These are phyloP conservation scores for Gobio gobio DNA, from an alignment of 2,113 vertebrate genomes.

Conservation along the genomic window DNA sequence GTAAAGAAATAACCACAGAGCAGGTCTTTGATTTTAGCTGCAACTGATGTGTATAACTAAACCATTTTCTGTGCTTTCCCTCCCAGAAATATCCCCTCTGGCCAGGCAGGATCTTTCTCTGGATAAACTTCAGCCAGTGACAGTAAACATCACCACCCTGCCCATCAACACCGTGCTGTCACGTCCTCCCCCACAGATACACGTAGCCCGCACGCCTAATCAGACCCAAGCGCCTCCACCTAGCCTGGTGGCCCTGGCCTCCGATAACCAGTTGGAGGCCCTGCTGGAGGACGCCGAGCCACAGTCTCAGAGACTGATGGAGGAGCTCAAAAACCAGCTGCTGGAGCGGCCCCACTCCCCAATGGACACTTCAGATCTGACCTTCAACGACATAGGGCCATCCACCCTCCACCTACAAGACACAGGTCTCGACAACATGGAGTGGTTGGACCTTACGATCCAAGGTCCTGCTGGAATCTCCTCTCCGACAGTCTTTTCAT, in stretches of 20 bases:
- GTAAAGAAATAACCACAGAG: not conserved
- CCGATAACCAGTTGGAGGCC: slow-evolving; percentile 94
- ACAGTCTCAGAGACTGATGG: slow-evolving; percentile 82
- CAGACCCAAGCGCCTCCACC: slow-evolving; percentile 73
- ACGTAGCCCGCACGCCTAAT: slow-evolving; percentile 82
- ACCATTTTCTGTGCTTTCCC: not conserved
- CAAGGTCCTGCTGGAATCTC: slow-evolving; percentile 79
- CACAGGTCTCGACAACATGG: slow-evolving; percentile 92
- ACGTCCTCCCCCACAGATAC: slow-evolving; percentile 81
- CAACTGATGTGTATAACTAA: not conserved
- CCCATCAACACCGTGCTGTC: slow-evolving; percentile 89
- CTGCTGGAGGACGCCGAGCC: slow-evolving; percentile 86
- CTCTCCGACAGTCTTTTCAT: slow-evolving; percentile 82
- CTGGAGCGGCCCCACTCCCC: slow-evolving; percentile 88
- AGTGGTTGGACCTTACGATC: slow-evolving; percentile 95
- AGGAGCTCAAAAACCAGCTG: slow-evolving; percentile 90
- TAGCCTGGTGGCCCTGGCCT: slow-evolving; percentile 78
- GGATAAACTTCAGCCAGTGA: slow-evolving; percentile 87
- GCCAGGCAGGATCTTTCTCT: slow-evolving; percentile 85
- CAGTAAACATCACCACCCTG: slow-evolving; percentile 90
- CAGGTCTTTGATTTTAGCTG: not conserved
- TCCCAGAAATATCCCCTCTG: slow-evolving; percentile 90
- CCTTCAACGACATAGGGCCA: slow-evolving; percentile 74
- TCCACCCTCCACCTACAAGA: slow-evolving; percentile 89
- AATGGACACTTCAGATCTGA: slow-evolving; percentile 90